phyloP scores from a whole-genome alignment of 1,140 invertebrate genomes.

The Geopemphigus sp. region DNA sequence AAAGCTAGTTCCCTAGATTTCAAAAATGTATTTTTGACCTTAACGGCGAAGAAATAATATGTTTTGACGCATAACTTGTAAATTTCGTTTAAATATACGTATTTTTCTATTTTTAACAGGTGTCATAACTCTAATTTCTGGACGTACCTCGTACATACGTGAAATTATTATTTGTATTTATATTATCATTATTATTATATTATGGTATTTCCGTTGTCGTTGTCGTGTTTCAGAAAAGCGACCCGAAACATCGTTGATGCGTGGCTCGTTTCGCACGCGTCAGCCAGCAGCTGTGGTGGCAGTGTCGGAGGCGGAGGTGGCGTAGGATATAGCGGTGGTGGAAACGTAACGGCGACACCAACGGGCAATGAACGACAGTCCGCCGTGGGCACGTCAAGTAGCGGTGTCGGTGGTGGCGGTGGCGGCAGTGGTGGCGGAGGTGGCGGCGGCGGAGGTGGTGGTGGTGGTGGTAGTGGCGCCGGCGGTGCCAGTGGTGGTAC shows the following conservation, averaged over 20 bases:
- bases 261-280: constrained; percentile 85
- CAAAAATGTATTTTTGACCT: no score
- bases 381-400: neutral
- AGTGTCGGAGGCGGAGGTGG: constrained; percentile 51
- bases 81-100: no score
- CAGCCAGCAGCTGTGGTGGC: constrained; percentile 58
- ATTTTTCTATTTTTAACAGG: no score
- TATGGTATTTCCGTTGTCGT: no score
- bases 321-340: no score
- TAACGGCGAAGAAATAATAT: no score
- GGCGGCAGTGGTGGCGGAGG: neutral
- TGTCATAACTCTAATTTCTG: no score
- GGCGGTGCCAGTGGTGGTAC: constrained; percentile 55
- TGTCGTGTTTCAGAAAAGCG: constrained; percentile 70
- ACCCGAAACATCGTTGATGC: constrained; percentile 85
- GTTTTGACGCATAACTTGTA: no score
- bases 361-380: constrained; percentile 34
- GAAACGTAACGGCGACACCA: constrained; percentile 26
- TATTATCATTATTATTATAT: no score
- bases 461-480: constrained; percentile 51
- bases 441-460: constrained; percentile 55
- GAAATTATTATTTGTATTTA: no score
- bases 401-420: neutral
- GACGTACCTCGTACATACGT: no score
- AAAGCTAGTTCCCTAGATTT: no score